Percentiles rank a stretch among this genome's conserved stretches.
Conservation (phyloP, 2,888 invertebrate species). For the Timema podura region DNA sequence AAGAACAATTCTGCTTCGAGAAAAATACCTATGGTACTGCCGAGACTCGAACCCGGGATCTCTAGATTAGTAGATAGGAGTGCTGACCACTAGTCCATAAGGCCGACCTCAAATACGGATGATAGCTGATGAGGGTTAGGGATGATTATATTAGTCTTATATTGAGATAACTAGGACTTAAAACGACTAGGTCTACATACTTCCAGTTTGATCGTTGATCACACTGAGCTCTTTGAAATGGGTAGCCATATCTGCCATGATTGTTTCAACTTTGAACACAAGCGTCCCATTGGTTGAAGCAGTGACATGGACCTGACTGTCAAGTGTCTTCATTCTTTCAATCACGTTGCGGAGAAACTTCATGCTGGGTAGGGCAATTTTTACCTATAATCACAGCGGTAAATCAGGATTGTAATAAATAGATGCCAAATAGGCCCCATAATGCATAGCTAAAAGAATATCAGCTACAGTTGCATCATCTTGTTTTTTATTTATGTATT, state of each 20-base stretch:
- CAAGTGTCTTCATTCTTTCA: conserved; percentile 5
- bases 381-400: neutral
- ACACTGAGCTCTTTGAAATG: conserved; percentile 9
- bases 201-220: neutral
- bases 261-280: conserved; percentile 13
- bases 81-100: too few relatives aligned
- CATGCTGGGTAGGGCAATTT: conserved; percentile 1
- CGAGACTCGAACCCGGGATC: too few relatives aligned
- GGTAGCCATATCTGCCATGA: conserved; percentile 12
- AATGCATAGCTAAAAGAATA: too few relatives aligned
- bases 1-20: too few relatives aligned
- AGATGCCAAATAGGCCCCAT: too few relatives aligned
- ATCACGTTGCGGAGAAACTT: conserved; percentile 11
- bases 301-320: neutral
- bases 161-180: neutral
- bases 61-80: too few relatives aligned
- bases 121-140: too few relatives aligned
- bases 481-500: too few relatives aligned
- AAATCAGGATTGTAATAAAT: too few relatives aligned
- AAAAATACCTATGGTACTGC: too few relatives aligned
- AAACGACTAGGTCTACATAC: neutral
- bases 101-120: too few relatives aligned
- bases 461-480: too few relatives aligned
- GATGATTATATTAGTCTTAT: neutral
- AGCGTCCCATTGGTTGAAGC: conserved; percentile 6